Conservation (phyloP, 2,888 invertebrate genomes). For the Hirtodrosophila duncani region DNA sequence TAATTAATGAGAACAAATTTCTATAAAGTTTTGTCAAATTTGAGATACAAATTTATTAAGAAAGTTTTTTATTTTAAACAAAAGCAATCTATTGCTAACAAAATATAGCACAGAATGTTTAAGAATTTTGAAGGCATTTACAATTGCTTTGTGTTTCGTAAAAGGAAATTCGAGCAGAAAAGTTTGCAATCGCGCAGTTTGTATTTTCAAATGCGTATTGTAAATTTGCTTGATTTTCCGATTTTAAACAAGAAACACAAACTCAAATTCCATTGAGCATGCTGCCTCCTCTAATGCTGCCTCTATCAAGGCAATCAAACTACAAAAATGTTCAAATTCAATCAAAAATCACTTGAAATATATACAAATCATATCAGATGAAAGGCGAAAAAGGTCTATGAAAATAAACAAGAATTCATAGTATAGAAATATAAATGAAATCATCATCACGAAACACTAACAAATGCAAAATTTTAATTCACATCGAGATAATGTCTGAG, state of each 20-base stretch:
- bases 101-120: too few species aligned
- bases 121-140: too few species aligned
- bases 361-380: neutral
- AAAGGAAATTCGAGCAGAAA: too few species aligned
- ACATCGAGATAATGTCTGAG: conserved; percentile 12
- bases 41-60: conserved; percentile 5
- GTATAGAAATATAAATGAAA: conserved; percentile 20
- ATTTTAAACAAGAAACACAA: too few species aligned
- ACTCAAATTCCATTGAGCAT: neutral
- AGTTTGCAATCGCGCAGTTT: too few species aligned
- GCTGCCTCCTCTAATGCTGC: too few species aligned
- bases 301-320: neutral
- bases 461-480: neutral
- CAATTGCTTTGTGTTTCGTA: too few species aligned
- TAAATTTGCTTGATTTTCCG: too few species aligned
- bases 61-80: neutral
- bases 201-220: too few species aligned
- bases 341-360: conserved; percentile 6
- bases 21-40: conserved; percentile 28
- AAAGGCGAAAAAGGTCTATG: neutral
- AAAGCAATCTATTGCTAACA: neutral
- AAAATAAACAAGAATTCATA: too few species aligned
- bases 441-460: conserved; percentile 13
- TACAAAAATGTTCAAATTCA: neutral
- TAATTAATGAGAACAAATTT: conserved; percentile 29